phyloP scores from a whole-genome alignment of 1,140 invertebrate genomes.

The Pygmarrhopalites habei region DNA sequence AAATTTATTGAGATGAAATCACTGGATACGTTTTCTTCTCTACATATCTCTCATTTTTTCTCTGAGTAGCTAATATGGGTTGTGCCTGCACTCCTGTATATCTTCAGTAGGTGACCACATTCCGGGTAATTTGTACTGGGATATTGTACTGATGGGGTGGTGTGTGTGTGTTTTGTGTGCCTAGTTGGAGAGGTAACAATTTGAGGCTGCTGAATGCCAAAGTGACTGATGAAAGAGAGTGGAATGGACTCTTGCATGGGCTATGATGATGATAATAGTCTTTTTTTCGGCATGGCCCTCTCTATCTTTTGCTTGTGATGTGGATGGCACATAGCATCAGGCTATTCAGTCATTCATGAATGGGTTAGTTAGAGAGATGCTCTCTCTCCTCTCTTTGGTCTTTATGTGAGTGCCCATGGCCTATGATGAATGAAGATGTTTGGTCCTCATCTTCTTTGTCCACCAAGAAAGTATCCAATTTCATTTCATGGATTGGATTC shows the following conservation, averaged over 20 bases:
- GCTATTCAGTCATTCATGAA: conserved; percentile 17
- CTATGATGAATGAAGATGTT: conserved; percentile 23
- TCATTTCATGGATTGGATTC: conserved; percentile 10
- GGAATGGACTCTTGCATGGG: conserved; percentile 1
- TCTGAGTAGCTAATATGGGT: too few relatives aligned
- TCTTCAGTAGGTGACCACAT: too few relatives aligned
- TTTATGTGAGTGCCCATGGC: conserved; percentile 1
- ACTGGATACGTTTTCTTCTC: too few relatives aligned
- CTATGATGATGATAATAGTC: not conserved
- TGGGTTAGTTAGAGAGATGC: conserved; percentile 18
- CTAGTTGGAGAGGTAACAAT: too few relatives aligned
- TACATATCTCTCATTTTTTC: too few relatives aligned
- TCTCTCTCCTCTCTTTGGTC: not conserved
- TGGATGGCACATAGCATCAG: not conserved
- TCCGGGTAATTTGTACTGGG: too few relatives aligned
- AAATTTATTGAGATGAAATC: too few relatives aligned
- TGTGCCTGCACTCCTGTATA: too few relatives aligned
- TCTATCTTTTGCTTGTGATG: not conserved
- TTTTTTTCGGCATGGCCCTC: not conserved
- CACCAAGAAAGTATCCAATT: conserved; percentile 19
- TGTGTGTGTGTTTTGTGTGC: too few relatives aligned
- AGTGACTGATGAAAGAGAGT: conserved; percentile 8
- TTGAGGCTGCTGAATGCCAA: conserved; percentile 3
- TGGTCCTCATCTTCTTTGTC: conserved; percentile 13
- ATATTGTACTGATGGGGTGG: too few relatives aligned